phyloP scores from a whole-genome alignment of 1,140 invertebrate genomes.

The Hypsibius dujardini region DNA sequence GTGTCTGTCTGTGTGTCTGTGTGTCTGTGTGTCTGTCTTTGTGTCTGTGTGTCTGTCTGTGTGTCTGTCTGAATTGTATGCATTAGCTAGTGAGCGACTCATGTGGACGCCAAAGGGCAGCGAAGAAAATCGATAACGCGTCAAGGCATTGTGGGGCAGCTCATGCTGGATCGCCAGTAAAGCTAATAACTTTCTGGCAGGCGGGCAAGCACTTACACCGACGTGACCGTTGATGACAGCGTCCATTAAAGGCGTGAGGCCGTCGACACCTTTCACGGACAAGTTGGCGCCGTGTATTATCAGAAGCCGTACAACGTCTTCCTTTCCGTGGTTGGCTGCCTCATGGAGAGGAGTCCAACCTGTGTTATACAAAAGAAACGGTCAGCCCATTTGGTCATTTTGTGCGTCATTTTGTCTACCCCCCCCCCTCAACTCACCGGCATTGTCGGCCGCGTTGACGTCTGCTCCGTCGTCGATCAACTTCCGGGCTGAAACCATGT shows the following conservation, averaged over 20 bases:
- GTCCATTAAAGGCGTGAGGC: slow-evolving; percentile 59
- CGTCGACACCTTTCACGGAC: slow-evolving; percentile 47
- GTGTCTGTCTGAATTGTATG: no score
- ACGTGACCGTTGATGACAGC: slow-evolving; percentile 42
- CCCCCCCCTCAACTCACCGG: slow-evolving; percentile 35
- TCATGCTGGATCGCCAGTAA: no score
- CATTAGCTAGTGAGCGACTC: no score
- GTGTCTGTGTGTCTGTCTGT: no score
- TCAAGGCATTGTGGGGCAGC: no score
- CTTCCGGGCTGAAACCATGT: slow-evolving; percentile 46
- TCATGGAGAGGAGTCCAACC: slow-evolving; percentile 51
- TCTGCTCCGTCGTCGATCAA: slow-evolving; percentile 49
- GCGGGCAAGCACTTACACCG: no score
- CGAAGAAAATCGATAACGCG: no score
- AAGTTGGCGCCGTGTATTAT: slow-evolving; percentile 50
- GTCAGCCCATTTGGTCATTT: not conserved
- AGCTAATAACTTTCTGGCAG: no score
- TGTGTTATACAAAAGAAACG: slow-evolving; percentile 26
- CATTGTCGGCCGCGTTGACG: slow-evolving; percentile 37
- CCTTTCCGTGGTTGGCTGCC: slow-evolving; percentile 43
- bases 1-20: no score
- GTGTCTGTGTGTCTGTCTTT: no score
- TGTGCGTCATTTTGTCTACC: no score
- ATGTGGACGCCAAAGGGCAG: no score
- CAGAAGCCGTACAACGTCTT: slow-evolving; percentile 41